phyloP scores from a whole-genome alignment of 2,888 invertebrate species.

The Hedya salicella region DNA sequence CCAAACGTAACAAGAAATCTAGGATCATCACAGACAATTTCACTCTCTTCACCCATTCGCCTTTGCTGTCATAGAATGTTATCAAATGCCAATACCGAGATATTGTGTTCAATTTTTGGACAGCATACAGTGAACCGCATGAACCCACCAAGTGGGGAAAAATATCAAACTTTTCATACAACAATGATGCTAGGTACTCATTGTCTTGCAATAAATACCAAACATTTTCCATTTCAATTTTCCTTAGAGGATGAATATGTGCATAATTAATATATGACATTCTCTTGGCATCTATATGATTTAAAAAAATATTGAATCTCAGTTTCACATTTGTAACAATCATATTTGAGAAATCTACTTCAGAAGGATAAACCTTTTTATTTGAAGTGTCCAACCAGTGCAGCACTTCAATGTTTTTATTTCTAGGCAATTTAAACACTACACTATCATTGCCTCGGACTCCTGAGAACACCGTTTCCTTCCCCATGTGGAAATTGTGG shows the following conservation, averaged over 20 bases:
- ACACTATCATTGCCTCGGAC: conserved; percentile 84
- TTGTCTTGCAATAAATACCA: conserved; percentile 87
- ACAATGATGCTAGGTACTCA: conserved; percentile 86
- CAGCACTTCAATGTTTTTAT: conserved; percentile 69
- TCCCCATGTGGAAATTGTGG: conserved; percentile 85
- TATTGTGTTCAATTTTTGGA: conserved; percentile 86
- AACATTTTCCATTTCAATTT: conserved; percentile 85
- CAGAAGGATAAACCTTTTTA: conserved; percentile 72
- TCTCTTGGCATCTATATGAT: conserved; percentile 75
- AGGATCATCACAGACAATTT: conserved; percentile 86
- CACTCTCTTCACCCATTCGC: conserved; percentile 84
- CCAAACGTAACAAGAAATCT: conserved; percentile 85
- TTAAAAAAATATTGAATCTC: conserved; percentile 83
- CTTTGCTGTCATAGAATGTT: conserved; percentile 78
- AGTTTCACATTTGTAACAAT: conserved; percentile 79
- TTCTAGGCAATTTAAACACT: conserved; percentile 84
- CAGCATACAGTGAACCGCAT: conserved; percentile 88
- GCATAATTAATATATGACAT: conserved; percentile 74
- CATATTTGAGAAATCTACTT: conserved; percentile 80
- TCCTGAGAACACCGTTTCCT: conserved; percentile 86
- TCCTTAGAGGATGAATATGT: conserved; percentile 65
- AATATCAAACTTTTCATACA: conserved; percentile 85
- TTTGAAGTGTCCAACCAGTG: conserved; percentile 67
- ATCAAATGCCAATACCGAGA: conserved; percentile 80
- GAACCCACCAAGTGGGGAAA: conserved; percentile 88